These are phyloP conservation scores for Dendrocopos noguchii DNA, from an alignment of 2,113 vertebrate genomes.

Conservation along the genomic window DNA sequence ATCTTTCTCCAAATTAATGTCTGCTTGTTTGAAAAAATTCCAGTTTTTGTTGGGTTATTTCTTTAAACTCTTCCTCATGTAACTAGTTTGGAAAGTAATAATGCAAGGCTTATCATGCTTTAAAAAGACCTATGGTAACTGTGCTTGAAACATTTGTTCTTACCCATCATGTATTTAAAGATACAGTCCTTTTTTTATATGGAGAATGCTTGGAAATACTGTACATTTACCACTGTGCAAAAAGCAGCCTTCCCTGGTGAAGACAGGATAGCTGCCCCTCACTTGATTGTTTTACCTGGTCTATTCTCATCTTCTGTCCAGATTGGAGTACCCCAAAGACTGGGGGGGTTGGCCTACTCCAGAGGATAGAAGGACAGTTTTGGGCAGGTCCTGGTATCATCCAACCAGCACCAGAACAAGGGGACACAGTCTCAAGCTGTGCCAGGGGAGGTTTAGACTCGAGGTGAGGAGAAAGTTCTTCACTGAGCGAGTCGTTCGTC, in stretches of 20 bases:
- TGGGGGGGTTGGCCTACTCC: neutral
- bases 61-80: neutral
- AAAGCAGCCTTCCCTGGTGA: neutral
- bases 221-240: neutral
- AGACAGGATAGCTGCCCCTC: neutral
- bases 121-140: neutral
- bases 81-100: neutral
- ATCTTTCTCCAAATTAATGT: neutral
- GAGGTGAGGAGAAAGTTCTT: too few species aligned
- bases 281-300: neutral
- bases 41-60: neutral
- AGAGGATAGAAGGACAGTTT: neutral
- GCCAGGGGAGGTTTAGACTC: too few species aligned
- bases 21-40: neutral
- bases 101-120: neutral
- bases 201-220: neutral
- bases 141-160: neutral
- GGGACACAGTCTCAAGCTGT: too few species aligned
- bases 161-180: neutral
- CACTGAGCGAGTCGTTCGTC: too few species aligned
- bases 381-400: neutral
- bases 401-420: too few species aligned
- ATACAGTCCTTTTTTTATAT: neutral
- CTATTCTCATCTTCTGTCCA: neutral
- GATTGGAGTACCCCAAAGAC: neutral